These are phyloP conservation scores for Buceros bicornis DNA, from an alignment of 2,797 vertebrate species.

Conservation along the genomic window DNA sequence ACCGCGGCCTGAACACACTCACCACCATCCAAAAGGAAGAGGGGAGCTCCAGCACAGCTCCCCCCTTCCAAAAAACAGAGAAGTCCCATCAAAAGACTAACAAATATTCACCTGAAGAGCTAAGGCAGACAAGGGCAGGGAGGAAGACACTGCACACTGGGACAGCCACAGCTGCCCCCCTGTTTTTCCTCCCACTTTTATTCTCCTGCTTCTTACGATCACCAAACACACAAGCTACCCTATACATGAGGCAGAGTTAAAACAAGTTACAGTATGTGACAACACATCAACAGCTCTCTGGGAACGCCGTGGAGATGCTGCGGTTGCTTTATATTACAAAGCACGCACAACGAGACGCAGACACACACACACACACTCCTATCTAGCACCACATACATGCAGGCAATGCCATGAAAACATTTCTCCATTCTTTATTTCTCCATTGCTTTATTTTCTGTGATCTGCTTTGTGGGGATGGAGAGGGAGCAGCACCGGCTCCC, in stretches of 20 bases:
- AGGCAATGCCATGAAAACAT: not conserved
- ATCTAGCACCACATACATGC: not conserved
- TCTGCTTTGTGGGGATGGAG: constrained; percentile 14
- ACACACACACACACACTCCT: not conserved
- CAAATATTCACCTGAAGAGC: not conserved
- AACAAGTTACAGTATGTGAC: constrained; percentile 13
- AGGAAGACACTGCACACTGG: fast-evolving
- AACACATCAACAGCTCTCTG: constrained; percentile 16
- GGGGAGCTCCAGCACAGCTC: not conserved
- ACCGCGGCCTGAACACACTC: not conserved
- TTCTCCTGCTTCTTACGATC: not conserved
- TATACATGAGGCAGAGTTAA: not conserved
- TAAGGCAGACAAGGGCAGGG: not conserved
- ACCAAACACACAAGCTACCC: not conserved
- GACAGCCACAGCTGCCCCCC: not conserved
- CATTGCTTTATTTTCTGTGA: not conserved
- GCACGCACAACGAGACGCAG: not conserved
- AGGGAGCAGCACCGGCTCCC: not conserved
- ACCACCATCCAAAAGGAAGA: not conserved
- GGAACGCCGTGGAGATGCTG: not conserved
- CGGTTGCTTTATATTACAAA: not conserved
- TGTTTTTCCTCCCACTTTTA: not conserved
- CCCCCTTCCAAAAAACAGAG: not conserved
- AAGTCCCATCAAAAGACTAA: not conserved
- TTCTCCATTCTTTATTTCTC: not conserved